A percentile compares a stretch with the other conserved stretches of the same genome.
Conservation (phyloP, 2,797 vertebrate species). For the Nannoperca obscura region DNA sequence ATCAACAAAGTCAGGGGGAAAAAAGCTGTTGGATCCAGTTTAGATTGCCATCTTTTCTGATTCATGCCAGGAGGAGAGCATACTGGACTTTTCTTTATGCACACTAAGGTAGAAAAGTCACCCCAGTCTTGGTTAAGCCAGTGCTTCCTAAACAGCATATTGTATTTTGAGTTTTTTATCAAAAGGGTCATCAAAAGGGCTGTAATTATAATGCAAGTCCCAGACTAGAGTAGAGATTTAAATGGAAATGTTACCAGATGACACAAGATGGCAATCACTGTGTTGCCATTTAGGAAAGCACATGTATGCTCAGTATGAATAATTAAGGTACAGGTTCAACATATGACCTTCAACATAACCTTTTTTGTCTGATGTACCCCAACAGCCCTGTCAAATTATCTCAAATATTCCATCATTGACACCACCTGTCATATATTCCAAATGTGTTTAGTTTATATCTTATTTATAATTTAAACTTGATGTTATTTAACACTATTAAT, state of each 20-base stretch:
- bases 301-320: neutral
- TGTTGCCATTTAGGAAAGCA: constrained; percentile 13
- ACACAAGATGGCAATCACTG: constrained; percentile 41
- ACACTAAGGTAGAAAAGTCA: neutral
- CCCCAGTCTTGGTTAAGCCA: neutral
- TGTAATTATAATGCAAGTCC: constrained; percentile 22
- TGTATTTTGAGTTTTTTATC: constrained; percentile 19
- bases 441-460: neutral
- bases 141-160: constrained; percentile 48
- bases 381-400: neutral
- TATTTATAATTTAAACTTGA: neutral
- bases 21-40: neutral
- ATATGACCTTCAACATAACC: neutral
- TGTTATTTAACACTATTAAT: neutral
- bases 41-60: constrained; percentile 4
- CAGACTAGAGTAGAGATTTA: constrained; percentile 7
- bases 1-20: neutral
- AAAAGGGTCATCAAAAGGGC: constrained; percentile 16
- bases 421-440: neutral
- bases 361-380: neutral
- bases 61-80: neutral
- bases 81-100: neutral
- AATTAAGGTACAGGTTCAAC: neutral
- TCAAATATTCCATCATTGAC: neutral
- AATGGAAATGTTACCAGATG: constrained; percentile 42